Conservation (phyloP, 2,113 vertebrate genomes). For the Mionectes macconnelli region DNA sequence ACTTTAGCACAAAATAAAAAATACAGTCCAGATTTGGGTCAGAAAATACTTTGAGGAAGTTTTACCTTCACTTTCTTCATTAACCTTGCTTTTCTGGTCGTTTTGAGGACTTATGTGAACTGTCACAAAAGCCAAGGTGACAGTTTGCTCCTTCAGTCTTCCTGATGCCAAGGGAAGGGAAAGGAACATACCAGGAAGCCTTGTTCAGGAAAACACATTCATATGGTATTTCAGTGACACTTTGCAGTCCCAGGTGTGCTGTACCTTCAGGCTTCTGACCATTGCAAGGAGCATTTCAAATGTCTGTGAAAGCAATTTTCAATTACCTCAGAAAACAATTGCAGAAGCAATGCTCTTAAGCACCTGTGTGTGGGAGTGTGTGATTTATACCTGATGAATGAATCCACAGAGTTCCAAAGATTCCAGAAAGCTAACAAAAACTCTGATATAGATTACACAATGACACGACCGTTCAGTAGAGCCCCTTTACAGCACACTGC, state of each 20-base stretch:
- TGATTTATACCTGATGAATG: not conserved
- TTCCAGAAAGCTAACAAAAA: not conserved
- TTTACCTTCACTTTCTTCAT: not conserved
- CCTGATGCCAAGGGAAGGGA: not conserved
- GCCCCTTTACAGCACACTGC: not conserved
- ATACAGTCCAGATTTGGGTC: not conserved
- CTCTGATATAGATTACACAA: not conserved
- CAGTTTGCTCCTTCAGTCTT: not conserved
- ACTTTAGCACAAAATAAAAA: not conserved
- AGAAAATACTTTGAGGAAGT: not conserved
- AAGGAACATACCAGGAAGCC: not conserved
- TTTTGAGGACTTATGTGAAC: not conserved
- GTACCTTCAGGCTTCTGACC: not conserved
- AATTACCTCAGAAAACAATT: not conserved
- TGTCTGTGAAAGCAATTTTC: not conserved
- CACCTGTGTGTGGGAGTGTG: not conserved
- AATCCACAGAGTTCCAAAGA: not conserved
- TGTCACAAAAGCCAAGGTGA: not conserved
- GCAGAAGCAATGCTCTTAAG: not conserved
- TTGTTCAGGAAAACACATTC: not conserved
- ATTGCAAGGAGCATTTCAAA: not conserved
- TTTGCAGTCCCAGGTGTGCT: not conserved
- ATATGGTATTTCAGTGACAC: not conserved
- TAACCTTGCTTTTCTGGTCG: not conserved
- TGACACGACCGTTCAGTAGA: not conserved